Base-by-base conservation (phyloP, 2,113 vertebrate species). In the Xiphorhynchus elegans region DNA sequence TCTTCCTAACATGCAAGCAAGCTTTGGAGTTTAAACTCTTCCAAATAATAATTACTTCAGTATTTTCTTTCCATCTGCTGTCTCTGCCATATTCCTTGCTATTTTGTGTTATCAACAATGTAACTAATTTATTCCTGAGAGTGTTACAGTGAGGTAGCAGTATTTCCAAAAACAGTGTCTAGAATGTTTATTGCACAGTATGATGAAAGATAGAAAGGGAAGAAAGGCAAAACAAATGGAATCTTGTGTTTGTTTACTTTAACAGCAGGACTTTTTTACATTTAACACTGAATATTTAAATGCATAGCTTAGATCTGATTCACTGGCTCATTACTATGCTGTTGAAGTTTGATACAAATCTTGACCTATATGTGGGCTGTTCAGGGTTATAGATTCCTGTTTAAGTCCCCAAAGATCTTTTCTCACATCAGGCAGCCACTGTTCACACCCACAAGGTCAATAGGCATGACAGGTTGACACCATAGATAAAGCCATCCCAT, bases 41-140 rank as follows among this genome's bases (percentile, higher is more conserved):
- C 72, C 83, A 44, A 83, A n/a, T 78, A 97, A 96, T 95, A 96
- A 95, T 97, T 95, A 84, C 87, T 95, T 78, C 72, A 69, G 33
- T 93, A 84, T 94, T 97, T 95, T 95, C 92, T 96, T 96, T 95
- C 92, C 95, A 86, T 95, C 66, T 94, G 84, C 49, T 92, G 35
- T 94, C 89, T 96, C 90, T 93, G 76, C 53, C 86, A 49, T 90
- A 82, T 97, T 84, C 85, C 95, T 96, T 95, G 95, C 49, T 93
- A 53, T 89, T 90, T 80, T 77, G 29, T 86, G 59, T 93, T 96
- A 97, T 94, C 89, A 96, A 91, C 89, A 96, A 94, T 93, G 95
- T 69, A 76, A 40, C 69, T 98, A 97, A 98, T 97, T 97, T 97
- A 96, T 97, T 94, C 97, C 95, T 76, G 44, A 50, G 97, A 94